Conservation (phyloP, 2,797 vertebrate species). For the Podargus strigoides region DNA sequence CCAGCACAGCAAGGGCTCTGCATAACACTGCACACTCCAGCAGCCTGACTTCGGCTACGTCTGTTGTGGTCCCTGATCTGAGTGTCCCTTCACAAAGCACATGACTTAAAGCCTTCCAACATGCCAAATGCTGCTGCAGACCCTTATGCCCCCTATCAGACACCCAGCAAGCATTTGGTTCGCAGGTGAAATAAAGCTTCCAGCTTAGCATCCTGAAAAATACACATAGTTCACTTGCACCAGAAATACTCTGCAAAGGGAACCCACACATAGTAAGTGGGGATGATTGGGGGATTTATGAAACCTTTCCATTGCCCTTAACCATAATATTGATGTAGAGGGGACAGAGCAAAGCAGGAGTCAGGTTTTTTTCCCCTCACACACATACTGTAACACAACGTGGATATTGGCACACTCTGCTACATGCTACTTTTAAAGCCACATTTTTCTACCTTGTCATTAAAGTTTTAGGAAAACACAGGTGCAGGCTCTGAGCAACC, state of each 20-base stretch:
- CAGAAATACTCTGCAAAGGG: neutral
- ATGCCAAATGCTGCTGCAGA: neutral
- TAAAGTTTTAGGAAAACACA: neutral
- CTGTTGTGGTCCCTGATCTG: accelerated
- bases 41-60: neutral
- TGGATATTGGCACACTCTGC: neutral
- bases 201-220: neutral
- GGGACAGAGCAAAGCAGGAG: neutral
- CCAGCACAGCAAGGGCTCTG: neutral
- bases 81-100: accelerated
- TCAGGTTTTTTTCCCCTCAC: neutral
- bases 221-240: neutral
- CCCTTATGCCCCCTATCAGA: neutral
- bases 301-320: neutral
- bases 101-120: neutral
- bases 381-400: accelerated
- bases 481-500: neutral
- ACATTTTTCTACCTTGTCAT: neutral
- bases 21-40: accelerated
- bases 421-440: accelerated
- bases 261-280: accelerated
- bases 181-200: neutral
- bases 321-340: accelerated
- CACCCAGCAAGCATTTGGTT: neutral
- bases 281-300: neutral